Evolutionary conservation across 2,888 invertebrate species (phyloP), one percentile per base, ranked within the genome.

Genomic region (Tenthredo notha): DNA sequence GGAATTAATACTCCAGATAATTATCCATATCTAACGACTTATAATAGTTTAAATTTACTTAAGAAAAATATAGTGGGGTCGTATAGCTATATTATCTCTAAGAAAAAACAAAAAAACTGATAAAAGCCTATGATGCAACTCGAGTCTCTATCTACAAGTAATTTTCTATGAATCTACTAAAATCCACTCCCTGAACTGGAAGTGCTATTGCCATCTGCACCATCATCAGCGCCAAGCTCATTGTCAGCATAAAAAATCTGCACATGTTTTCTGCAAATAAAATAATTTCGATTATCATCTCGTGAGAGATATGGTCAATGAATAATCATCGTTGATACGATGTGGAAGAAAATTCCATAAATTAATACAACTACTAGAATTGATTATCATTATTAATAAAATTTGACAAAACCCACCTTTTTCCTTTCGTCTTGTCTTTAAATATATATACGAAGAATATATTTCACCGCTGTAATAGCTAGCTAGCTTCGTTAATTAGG

Each of bases 121-220:
- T 61, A 25, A 25, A 61, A 25, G 21, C 12, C 25, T 21, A 10
- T 9, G 25, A 25, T 21, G 25, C 21, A 25, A 47, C 25, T 21
- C 61, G 61, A 61, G 61, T 61, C 61, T 25, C 4, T 61, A 18
- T 1, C 12, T 61, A 61, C 25, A 25, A 2, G 10, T 61, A 61
- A 3, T 1, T 61, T 25, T 61, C 61, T 25, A 25, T 3, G 61
- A 61, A 67, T 15, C 67, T 67, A 18, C 1, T 1, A 33, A 18
- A 67, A 1, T 67, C 67, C 33, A 29, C 67, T 33, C 33, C 67
- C 18, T 33, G 67, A 21, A 95, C 94, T 10, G 95, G 94, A 18
- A 94, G 94, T 33, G 94, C 94, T 18, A 77, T 50, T 2, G 54
- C 54, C 12, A 18, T 18, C 25, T 77, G 77, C 33, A 77, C 77